Base-by-base conservation (phyloP, 2,888 invertebrate species). In the Nesidiocoris tenuis region DNA sequence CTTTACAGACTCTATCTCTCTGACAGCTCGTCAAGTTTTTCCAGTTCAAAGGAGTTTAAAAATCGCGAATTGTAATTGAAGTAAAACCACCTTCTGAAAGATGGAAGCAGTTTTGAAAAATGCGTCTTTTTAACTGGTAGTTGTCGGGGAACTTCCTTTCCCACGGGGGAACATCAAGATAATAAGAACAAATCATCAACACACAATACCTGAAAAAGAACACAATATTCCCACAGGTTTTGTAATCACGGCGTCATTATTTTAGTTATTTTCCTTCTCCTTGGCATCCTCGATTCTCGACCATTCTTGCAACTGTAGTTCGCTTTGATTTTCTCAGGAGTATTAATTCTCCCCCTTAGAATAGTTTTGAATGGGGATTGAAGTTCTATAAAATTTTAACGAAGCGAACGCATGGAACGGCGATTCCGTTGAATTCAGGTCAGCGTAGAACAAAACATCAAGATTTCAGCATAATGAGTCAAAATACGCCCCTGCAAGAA, bases 161-260 rank as follows among this genome's bases (percentile, higher is more conserved):
- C 64, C 64, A 5, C 7, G 19, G n/a, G 19, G 19, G 16, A 17
- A 21, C 21, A 63, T 22, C 64, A 63, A 22, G 22, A 63, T 21
- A 63, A 7, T 5, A 63, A n/a, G n/a, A 21, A 19, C 21, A 21
- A 63, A 63, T 9, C 64, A 63, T 63, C 64, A 63, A 23, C 64
- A 63, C 22, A 63, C 64, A 63, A 63, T 63, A 23, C 64, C 64
- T 22, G n/a, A n/a, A n/a, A n/a, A n/a, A n/a, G n/a, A n/a, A n/a
- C n/a, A 18, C n/a, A n/a, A 63, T 5, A 21, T 63, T 63, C 64
- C 24, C 64, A 63, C 64, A 2, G 22, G 7, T 23, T 59, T 59
- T 16, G 59, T 18, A 59, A 59, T 59, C 59, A 17, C 59, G 3
- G 17, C 18, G 59, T n/a, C 59, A 59, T 59, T 59, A 59, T 63